Base-by-base conservation (phyloP, 2,113 vertebrate genomes). In the Corythaeola cristata region DNA sequence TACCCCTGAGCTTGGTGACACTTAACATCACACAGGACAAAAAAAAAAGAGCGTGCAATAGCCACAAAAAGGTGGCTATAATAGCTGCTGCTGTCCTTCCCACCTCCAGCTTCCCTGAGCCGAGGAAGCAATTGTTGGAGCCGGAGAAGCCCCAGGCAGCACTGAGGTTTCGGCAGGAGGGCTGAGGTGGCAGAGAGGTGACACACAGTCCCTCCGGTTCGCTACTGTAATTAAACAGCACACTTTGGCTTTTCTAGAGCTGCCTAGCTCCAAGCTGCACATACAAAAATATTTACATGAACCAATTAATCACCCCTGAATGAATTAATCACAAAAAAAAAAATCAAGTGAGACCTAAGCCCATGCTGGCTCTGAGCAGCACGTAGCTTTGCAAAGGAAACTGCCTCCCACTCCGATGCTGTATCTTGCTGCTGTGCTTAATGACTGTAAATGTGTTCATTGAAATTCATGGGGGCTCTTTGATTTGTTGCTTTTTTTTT, bases 361-460 rank as follows among this genome's bases (percentile, higher is more conserved):
- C 73, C 86, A 87, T 92, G 94, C 95, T 92, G 90, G 52, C 94
- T 92, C 45, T 56, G 58, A 95, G 83, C 92, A 89, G 96, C 88
- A 92, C 18, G 15, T 39, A 78, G 79, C 80, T 85, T 90, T 86
- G 82, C 77, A 79, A 94, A 90, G 85, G 92, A 88, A 96, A 83
- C 88, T 89, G 90, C 88, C 77, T 97, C 96, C 89, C 89, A 75
- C 94, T 92, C 84, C 2, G 28, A 72, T 45, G 58, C 84, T 52
- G 30, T 28, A 92, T 80, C 90, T 69, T 19, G 4, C 85, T 68
- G 96, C 90, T 90, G 90, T 90, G 91, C 94, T 85, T 97, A 95
- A 97, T 92, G 94, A 96, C 90, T 95, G 89, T 73, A 97, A 96
- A 97, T 88, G 89, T 62, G 80, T 95, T 97, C 95, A 97, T 81